Evolutionary conservation across 2,888 invertebrate species (phyloP).

Genomic region (Coenonympha glycerion): DNA sequence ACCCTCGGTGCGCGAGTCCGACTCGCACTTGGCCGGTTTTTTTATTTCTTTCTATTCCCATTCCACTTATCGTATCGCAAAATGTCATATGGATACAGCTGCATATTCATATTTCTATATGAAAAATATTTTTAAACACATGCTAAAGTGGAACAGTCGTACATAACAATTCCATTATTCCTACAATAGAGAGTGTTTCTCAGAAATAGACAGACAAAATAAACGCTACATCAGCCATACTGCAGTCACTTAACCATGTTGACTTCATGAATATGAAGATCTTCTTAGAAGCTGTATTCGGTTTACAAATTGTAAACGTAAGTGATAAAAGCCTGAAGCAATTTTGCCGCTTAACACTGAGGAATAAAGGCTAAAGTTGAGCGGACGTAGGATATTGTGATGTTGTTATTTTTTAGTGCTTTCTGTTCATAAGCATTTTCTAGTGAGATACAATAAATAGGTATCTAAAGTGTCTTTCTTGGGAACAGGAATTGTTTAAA

Average conservation of each 20-base stretch:
- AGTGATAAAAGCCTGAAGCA: background rate
- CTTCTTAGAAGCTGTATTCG: conserved; percentile 14
- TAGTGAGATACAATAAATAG: no score
- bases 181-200: conserved; percentile 3
- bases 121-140: no score
- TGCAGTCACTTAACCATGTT: conserved; percentile 21
- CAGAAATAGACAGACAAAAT: conserved; percentile 17
- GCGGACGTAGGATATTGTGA: background rate
- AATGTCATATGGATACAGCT: no score
- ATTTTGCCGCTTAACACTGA: background rate
- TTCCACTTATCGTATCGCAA: no score
- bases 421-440: no score
- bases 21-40: no score
- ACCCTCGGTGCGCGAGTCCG: no score
- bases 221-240: conserved; percentile 17
- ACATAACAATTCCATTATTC: background rate
- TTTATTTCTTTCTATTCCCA: no score
- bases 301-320: conserved; percentile 10
- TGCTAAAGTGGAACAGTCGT: background rate
- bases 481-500: background rate
- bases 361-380: conserved; percentile 5
- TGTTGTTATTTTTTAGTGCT: conserved; percentile 17
- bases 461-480: conserved; percentile 6
- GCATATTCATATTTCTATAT: no score
- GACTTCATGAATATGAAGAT: conserved; percentile 28